Evolutionary conservation across 2,113 vertebrate species (phyloP), one percentile per base, ranked within the genome.

Genomic region (Lonchura striata): DNA sequence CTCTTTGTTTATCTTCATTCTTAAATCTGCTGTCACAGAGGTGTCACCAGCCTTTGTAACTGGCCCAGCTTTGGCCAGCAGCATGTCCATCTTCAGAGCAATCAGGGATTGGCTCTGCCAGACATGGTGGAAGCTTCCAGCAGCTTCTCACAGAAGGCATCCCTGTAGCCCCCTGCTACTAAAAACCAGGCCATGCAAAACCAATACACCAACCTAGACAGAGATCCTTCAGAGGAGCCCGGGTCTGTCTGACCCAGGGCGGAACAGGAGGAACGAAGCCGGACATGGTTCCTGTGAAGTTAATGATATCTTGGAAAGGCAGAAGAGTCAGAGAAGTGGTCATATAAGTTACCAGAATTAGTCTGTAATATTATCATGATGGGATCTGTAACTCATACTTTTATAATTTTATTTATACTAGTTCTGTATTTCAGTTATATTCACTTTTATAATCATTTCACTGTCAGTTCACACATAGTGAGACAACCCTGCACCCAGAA

Each of bases 21-120:
- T 53, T 6, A 21, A 37, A 31, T 11, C 2, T 39, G 27, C 11
- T 10, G 10, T 33, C 41, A 39, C 69, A 63, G 47, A 63, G 28
- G 49, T 2, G 3, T 74, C 28, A 15, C 69, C 49, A 65, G 1
- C 7, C 3, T 23, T 24, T 47, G 49, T 41, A 7, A 13, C 0
- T 41, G 41, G 12, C 50, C 50, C 59, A 64, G 49, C n/a, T 11
- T 7, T 74, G 59, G 23, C 69, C 81, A 61, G 47, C 33, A 44
- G 47, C 25, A 5, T 3, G 10, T 64, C 49, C 41, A 15, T 13
- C 69, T 15, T 47, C 20, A 72, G 69, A 56, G 59, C 41, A 11
- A n/a, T 22, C n/a, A 47, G 49, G 33, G 33, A 21, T 1, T 63
- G 33, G 23, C 49, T 54, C 28, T 84, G 39, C 37, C 15, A 28